phyloP scores from a whole-genome alignment of 2,797 vertebrate species.

The Betta splendens region DNA sequence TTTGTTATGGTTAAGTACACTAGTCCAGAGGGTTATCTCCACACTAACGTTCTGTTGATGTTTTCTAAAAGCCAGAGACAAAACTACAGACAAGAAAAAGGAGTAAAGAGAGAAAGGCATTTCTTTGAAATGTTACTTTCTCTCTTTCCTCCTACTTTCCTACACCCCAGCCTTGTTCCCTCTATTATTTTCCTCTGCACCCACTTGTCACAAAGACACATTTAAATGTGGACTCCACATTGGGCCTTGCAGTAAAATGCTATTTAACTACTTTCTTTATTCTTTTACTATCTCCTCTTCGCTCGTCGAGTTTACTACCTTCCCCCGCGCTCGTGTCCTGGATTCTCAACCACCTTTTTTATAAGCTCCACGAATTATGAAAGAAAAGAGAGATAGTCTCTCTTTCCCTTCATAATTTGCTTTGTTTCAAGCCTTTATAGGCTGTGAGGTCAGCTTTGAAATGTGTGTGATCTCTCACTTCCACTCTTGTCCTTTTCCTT shows the following conservation, averaged over 20 bases:
- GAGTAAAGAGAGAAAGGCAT: conserved; percentile 57
- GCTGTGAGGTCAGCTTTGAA: conserved; percentile 55
- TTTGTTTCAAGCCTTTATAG: conserved; percentile 39
- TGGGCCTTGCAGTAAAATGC: conserved; percentile 74
- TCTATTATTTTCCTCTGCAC: conserved; percentile 63
- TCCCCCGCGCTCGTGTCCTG: conserved; percentile 30
- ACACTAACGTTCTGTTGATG: conserved; percentile 17
- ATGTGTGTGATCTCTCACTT: conserved; percentile 53
- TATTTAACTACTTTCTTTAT: conserved; percentile 71
- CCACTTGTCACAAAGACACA: conserved; percentile 60
- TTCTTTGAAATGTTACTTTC: conserved; percentile 75
- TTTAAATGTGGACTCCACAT: conserved; percentile 71
- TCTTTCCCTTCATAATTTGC: conserved; percentile 27
- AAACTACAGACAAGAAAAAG: conserved; percentile 61
- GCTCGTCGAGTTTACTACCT: conserved; percentile 35
- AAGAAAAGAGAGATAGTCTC: too few species aligned
- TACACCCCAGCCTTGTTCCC: conserved; percentile 45
- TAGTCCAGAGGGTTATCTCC: conserved; percentile 31
- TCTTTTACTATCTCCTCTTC: conserved; percentile 34
- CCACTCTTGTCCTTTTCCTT: conserved; percentile 27
- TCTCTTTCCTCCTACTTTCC: conserved; percentile 48
- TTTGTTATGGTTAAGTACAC: conserved; percentile 16
- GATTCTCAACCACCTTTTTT: conserved; percentile 45
- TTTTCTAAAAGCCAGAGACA: conserved; percentile 55
- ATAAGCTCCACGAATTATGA: conserved; percentile 48